Conservation (phyloP, 2,888 invertebrate species). For the Stenodema calcarata region DNA sequence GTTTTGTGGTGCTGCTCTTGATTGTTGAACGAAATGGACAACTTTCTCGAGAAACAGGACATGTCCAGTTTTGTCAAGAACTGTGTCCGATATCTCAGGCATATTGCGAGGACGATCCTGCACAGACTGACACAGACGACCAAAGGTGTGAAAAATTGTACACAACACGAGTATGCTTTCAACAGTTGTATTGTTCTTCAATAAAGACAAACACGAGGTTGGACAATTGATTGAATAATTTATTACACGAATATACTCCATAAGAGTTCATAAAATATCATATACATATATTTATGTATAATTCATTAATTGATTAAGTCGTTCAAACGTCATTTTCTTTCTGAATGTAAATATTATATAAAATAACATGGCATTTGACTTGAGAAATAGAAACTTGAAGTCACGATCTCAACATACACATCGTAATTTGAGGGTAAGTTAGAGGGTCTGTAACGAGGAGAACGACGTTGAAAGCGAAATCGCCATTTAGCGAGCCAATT, state of each 20-base stretch:
- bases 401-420: neutral
- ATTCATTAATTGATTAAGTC: neutral
- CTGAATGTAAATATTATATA: neutral
- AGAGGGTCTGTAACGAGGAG: too few relatives aligned
- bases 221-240: neutral
- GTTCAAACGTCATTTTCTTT: neutral
- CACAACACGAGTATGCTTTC: neutral
- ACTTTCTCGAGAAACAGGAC: too few relatives aligned
- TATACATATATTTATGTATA: neutral
- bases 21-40: too few relatives aligned
- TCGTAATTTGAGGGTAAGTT: too few relatives aligned
- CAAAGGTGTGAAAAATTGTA: too few relatives aligned
- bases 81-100: too few relatives aligned
- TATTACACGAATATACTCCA: neutral
- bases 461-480: too few relatives aligned
- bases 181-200: neutral
- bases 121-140: too few relatives aligned
- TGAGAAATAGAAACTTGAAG: neutral
- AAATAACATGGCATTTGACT: neutral
- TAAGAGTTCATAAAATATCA: neutral
- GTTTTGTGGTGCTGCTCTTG: too few relatives aligned
- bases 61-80: too few relatives aligned
- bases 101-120: too few relatives aligned
- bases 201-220: neutral
- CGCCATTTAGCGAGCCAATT: too few relatives aligned